These are phyloP conservation scores for Donacobius atricapilla DNA, from an alignment of 2,113 vertebrate species.

Conservation along the genomic window DNA sequence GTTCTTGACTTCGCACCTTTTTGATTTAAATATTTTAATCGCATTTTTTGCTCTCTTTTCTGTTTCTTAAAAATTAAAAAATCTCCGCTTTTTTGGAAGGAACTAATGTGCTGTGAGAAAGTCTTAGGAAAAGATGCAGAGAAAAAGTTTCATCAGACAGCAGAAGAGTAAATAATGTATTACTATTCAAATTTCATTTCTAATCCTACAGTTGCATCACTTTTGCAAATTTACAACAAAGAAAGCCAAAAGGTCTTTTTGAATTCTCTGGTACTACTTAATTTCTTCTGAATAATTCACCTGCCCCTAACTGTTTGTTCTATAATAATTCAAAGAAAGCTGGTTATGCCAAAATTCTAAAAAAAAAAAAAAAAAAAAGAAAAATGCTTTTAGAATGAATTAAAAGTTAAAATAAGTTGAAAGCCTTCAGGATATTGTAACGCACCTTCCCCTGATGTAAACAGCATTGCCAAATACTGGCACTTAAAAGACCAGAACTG, in stretches of 20 bases:
- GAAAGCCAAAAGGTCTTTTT: conserved; percentile 61
- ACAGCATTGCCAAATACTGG: background rate
- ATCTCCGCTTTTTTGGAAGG: conserved; percentile 14
- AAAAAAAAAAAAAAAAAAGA: background rate
- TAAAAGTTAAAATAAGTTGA: conserved; percentile 47
- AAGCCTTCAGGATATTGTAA: conserved; percentile 34
- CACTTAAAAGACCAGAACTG: background rate
- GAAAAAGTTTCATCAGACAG: conserved; percentile 30
- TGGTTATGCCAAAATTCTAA: conserved; percentile 10
- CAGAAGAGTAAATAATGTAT: conserved; percentile 32
- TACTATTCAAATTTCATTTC: conserved; percentile 59
- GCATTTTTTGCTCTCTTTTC: no score
- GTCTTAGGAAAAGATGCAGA: background rate
- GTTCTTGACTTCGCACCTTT: no score
- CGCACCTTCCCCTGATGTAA: background rate
- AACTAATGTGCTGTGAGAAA: conserved; percentile 5
- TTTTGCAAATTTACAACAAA: conserved; percentile 63
- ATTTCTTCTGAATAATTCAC: conserved; percentile 74
- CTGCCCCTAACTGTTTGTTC: conserved; percentile 64
- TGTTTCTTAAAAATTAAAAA: background rate
- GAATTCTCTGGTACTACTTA: conserved; percentile 61
- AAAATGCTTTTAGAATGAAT: background rate
- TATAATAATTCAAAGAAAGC: conserved; percentile 68
- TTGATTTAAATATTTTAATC: no score
- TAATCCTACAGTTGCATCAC: conserved; percentile 20